A percentile compares a stretch with the other conserved stretches of the same genome.
phyloP scores from a whole-genome alignment of 1,140 invertebrate species.

The Drosophila pachea region DNA sequence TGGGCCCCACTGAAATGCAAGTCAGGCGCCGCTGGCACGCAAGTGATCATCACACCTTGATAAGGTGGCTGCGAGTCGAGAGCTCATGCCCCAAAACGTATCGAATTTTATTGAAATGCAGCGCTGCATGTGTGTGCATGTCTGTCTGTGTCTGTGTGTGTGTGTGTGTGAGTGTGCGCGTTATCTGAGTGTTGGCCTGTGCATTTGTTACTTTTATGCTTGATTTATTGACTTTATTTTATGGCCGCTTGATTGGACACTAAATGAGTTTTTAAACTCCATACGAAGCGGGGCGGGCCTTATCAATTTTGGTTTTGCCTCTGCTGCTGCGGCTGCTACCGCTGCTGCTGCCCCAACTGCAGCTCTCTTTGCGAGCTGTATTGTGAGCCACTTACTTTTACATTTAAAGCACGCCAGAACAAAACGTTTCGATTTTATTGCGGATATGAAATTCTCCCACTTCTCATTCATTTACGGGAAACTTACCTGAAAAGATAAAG shows the following conservation, averaged over 20 bases:
- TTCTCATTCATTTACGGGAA: slow-evolving; percentile 10
- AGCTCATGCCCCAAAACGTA: slow-evolving; percentile 55
- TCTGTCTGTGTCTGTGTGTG: slow-evolving; percentile 15
- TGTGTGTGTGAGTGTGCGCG: slow-evolving; percentile 39
- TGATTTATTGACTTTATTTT: slow-evolving; percentile 77
- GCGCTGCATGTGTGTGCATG: slow-evolving; percentile 34
- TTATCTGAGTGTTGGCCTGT: slow-evolving; percentile 69
- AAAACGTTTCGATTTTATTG: slow-evolving; percentile 70
- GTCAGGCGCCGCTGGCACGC: slow-evolving; percentile 75
- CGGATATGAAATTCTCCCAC: slow-evolving; percentile 43
- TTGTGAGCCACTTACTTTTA: slow-evolving; percentile 65
- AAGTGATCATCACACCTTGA: slow-evolving; percentile 77
- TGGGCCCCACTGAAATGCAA: slow-evolving; percentile 66
- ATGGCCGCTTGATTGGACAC: slow-evolving; percentile 76
- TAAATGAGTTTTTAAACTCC: slow-evolving; percentile 77
- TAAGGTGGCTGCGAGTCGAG: slow-evolving; percentile 40
- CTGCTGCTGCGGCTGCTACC: slow-evolving; percentile 34
- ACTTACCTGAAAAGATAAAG: slow-evolving; percentile 65
- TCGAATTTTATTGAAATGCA: slow-evolving; percentile 77
- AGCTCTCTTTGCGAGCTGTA: slow-evolving; percentile 37
- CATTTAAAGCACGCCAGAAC: slow-evolving; percentile 68
- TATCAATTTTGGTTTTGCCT: slow-evolving; percentile 56
- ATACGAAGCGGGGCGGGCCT: slow-evolving; percentile 68
- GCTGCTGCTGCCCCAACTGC: slow-evolving; percentile 12
- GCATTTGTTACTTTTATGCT: slow-evolving; percentile 76